phyloP scores from a whole-genome alignment of 2,797 vertebrate species.

The Clarias laeviceps region DNA sequence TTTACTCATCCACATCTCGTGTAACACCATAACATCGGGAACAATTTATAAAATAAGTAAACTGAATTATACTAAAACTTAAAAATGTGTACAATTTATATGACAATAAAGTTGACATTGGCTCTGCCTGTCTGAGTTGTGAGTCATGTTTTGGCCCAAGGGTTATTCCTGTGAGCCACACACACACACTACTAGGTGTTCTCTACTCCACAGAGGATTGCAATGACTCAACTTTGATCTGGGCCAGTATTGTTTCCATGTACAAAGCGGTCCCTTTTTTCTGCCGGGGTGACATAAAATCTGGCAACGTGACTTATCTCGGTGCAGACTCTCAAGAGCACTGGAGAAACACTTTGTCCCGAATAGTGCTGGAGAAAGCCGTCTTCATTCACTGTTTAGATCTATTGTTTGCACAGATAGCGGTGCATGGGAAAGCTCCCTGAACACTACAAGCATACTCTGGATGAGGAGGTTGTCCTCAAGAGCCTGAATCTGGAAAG shows the following conservation, averaged over 20 bases:
- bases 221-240: conserved; percentile 57
- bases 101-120: background rate
- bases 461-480: background rate
- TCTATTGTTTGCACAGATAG: conserved; percentile 54
- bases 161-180: conserved; percentile 20
- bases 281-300: conserved; percentile 59
- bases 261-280: conserved; percentile 57
- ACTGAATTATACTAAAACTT: background rate
- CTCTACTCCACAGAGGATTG: conserved; percentile 47
- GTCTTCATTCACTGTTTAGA: conserved; percentile 60
- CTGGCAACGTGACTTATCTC: conserved; percentile 54
- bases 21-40: background rate
- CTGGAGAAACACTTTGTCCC: conserved; percentile 59
- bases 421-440: conserved; percentile 50
- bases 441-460: conserved; percentile 37
- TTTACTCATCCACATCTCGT: background rate
- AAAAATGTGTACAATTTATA: background rate
- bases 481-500: conserved; percentile 15
- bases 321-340: conserved; percentile 47
- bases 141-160: conserved; percentile 26
- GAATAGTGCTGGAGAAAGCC: conserved; percentile 55
- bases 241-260: conserved; percentile 53
- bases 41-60: background rate
- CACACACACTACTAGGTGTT: conserved; percentile 50
- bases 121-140: conserved; percentile 8